A percentile compares a stretch with the other conserved stretches of the same genome.
Conservation (phyloP, 2,888 invertebrate species). For the Hipparchia sbordonii region DNA sequence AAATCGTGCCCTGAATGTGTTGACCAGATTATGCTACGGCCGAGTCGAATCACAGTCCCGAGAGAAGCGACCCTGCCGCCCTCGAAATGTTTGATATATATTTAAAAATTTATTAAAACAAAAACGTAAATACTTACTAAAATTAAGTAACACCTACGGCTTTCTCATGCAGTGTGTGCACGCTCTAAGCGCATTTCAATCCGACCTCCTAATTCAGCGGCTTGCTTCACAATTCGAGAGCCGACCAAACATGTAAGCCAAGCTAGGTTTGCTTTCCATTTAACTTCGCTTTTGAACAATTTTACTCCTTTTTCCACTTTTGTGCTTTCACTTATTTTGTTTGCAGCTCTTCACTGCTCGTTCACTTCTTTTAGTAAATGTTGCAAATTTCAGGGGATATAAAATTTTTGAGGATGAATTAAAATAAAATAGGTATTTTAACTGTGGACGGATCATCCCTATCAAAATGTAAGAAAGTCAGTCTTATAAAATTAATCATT, state of each 20-base stretch:
- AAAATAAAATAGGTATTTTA: too few species aligned
- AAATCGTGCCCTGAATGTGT: too few species aligned
- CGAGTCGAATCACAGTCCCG: too few species aligned
- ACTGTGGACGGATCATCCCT: too few species aligned
- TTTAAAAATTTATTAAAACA: too few species aligned
- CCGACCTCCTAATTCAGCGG: constrained; percentile 52
- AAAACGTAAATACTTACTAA: neutral
- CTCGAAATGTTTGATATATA: too few species aligned
- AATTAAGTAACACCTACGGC: neutral
- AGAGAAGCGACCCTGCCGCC: too few species aligned
- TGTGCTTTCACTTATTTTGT: constrained; percentile 26
- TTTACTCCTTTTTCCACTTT: constrained; percentile 21
- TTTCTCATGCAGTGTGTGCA: constrained; percentile 22
- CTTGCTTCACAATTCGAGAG: constrained; percentile 31
- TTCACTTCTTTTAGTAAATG: neutral
- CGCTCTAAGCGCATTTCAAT: constrained; percentile 45
- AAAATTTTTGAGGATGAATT: neutral
- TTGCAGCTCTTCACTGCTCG: constrained; percentile 3
- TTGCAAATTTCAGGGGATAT: neutral
- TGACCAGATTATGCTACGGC: too few species aligned
- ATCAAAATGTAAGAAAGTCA: too few species aligned
- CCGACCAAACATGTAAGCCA: constrained; percentile 28
- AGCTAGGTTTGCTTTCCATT: constrained; percentile 30
- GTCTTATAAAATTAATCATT: too few species aligned
- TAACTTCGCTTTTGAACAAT: constrained; percentile 29